Evolutionary conservation across 2,888 invertebrate species (phyloP).

Genomic region (Sinotaia quadrata): DNA sequence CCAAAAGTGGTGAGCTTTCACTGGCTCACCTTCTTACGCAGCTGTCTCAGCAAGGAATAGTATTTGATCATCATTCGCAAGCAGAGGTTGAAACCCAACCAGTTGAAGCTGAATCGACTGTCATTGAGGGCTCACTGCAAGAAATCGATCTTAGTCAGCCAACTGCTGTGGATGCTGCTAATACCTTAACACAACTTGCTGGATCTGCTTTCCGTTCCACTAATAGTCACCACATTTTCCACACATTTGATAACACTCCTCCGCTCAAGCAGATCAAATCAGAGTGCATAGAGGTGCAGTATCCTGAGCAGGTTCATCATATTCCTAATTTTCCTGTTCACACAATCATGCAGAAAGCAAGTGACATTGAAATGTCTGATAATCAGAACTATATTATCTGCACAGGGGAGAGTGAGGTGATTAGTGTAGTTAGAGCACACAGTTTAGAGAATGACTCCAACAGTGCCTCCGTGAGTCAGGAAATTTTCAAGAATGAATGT

Average conservation of each 20-base stretch:
- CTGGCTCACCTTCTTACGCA: slow-evolving; percentile 38
- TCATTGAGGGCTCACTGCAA: neutral
- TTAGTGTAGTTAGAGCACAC: slow-evolving; percentile 16
- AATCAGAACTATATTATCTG: slow-evolving; percentile 22
- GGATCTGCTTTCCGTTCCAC: slow-evolving; percentile 26
- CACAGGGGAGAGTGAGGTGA: slow-evolving; percentile 19
- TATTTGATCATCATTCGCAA: slow-evolving; percentile 37
- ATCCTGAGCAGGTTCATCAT: slow-evolving; percentile 9
- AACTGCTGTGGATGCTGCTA: slow-evolving; percentile 40
- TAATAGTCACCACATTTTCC: neutral
- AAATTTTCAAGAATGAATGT: no score
- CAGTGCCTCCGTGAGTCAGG: no score
- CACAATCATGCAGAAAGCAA: slow-evolving; percentile 5
- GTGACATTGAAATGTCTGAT: neutral
- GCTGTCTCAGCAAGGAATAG: slow-evolving; percentile 40
- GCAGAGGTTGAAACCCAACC: slow-evolving; percentile 9
- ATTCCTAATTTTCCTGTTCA: neutral
- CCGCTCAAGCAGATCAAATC: slow-evolving; percentile 16
- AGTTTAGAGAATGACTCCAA: neutral
- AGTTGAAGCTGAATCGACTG: neutral
- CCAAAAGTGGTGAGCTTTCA: slow-evolving; percentile 37
- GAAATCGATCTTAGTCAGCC: slow-evolving; percentile 33
- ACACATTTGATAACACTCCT: neutral
- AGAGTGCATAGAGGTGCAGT: slow-evolving; percentile 12
- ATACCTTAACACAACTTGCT: slow-evolving; percentile 39